Evolutionary conservation across 2,113 vertebrate species (phyloP), one percentile per base, ranked within the genome.

Genomic region (Piliocolobus tephrosceles): DNA sequence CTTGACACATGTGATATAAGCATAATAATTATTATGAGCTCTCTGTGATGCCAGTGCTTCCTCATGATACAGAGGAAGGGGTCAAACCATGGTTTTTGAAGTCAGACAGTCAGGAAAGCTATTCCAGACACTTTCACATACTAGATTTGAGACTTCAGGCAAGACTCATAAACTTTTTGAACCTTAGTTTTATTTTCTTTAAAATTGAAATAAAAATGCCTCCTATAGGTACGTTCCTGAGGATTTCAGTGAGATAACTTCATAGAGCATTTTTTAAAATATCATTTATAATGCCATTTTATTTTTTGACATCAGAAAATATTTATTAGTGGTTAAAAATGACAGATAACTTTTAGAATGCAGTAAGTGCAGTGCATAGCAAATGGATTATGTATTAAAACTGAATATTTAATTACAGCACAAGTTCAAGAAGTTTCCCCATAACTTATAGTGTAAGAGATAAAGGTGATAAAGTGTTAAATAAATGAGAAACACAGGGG

Each of bases 181-280:
- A 30, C 38, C 23, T 92, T 47, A 61, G 27, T 90, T 87, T 93
- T 30, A 47, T 84, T 81, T 81, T 11, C 64, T 30, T 95, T 95
- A 72, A 96, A 90, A 58, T 43, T 2, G 38, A 89, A 97, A 92
- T 58, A 40, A 95, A 90, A 92, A 47, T 61, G 25, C 10, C 38
- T 86, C 22, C 8, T 96, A 18, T 90, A 23, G 18, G 12, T 66
- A 10, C 82, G 78, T 88, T 66, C 22, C 30, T 70, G 38, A 88
- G 22, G 43, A 91, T 1, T 61, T 10, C 81, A 32, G 45, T 76
- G 25, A 43, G 17, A 25, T 83, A 25, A 78, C 66, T 83, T 96
- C 43, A 90, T 32, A 87, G 52, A 81, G 14, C 30, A 52, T 80
- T 87, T 73, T 90, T 73, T 6, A 1, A 80, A 80, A n/a, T n/a